Evolutionary conservation across 2,113 vertebrate species (phyloP).

Genomic region (Ptilonorhynchus violaceus): DNA sequence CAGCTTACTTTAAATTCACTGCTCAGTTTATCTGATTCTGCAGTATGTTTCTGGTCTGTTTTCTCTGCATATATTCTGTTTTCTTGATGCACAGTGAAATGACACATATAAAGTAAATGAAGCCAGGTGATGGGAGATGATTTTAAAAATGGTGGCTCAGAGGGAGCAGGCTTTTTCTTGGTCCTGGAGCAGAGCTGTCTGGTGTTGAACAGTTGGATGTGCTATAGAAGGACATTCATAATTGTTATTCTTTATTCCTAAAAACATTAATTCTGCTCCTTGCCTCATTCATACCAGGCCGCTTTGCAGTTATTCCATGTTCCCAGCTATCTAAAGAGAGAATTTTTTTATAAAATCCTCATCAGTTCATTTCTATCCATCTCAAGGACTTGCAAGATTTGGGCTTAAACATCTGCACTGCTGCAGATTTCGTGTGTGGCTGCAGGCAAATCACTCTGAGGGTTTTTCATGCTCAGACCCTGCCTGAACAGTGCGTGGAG

Average conservation of each 20-base stretch:
- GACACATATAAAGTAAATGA: neutral
- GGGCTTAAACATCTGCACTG: neutral
- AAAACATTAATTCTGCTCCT: neutral
- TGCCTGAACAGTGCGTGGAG: neutral
- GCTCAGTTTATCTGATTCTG: neutral
- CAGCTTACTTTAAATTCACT: neutral
- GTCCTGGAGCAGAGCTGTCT: neutral
- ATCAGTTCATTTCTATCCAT: neutral
- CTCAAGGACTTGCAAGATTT: neutral
- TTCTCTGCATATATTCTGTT: neutral
- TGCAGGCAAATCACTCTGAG: neutral
- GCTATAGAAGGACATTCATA: neutral
- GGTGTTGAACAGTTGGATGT: neutral
- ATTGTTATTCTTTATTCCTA: neutral
- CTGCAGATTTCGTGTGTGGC: neutral
- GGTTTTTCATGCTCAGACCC: fast-evolving
- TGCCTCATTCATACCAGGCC: neutral
- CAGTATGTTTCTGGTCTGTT: neutral
- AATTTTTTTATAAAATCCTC: neutral
- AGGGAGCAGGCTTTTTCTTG: neutral
- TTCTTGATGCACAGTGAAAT: neutral
- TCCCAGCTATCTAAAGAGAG: neutral
- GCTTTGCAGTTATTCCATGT: neutral
- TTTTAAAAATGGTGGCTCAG: neutral
- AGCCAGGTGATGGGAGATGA: neutral